Evolutionary conservation across 2,888 invertebrate genomes (phyloP).

Genomic region (Amiota minor): DNA sequence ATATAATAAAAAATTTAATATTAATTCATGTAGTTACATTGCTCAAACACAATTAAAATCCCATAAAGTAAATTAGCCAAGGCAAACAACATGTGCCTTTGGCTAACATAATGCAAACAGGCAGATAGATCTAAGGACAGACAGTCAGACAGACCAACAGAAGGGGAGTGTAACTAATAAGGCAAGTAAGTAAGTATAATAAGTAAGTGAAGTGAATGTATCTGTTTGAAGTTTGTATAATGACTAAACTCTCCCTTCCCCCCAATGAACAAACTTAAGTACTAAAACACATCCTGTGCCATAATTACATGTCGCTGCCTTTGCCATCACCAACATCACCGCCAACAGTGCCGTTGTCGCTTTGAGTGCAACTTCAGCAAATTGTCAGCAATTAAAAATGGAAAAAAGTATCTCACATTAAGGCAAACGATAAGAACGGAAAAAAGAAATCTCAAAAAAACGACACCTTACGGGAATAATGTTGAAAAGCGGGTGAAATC

Average conservation of each 20-base stretch:
- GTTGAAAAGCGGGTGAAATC: conserved; percentile 46
- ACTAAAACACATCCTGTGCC: conserved; percentile 62
- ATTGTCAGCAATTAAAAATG: conserved; percentile 61
- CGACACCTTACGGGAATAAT: conserved; percentile 36
- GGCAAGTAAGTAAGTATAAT: neutral
- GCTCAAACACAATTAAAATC: conserved; percentile 63
- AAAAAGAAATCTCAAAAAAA: conserved; percentile 22
- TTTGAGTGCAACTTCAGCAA: conserved; percentile 63
- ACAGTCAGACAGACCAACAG: neutral
- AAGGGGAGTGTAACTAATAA: neutral
- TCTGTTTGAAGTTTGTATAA: neutral
- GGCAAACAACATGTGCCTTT: conserved; percentile 62
- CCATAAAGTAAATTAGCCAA: conserved; percentile 65
- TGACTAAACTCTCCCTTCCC: neutral
- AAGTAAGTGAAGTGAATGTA: too few relatives aligned
- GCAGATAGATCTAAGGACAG: neutral
- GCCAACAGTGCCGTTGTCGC: neutral
- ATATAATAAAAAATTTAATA: neutral
- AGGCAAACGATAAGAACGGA: conserved; percentile 16
- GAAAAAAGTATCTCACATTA: conserved; percentile 27
- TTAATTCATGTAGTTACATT: conserved; percentile 12
- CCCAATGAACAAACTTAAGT: conserved; percentile 38
- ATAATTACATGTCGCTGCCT: conserved; percentile 58
- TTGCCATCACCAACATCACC: too few relatives aligned
- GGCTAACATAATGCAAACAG: conserved; percentile 56